Percentiles rank a stretch among this genome's conserved stretches.
Conservation (phyloP, 2,888 invertebrate genomes). For the Mayetiola destructor region DNA sequence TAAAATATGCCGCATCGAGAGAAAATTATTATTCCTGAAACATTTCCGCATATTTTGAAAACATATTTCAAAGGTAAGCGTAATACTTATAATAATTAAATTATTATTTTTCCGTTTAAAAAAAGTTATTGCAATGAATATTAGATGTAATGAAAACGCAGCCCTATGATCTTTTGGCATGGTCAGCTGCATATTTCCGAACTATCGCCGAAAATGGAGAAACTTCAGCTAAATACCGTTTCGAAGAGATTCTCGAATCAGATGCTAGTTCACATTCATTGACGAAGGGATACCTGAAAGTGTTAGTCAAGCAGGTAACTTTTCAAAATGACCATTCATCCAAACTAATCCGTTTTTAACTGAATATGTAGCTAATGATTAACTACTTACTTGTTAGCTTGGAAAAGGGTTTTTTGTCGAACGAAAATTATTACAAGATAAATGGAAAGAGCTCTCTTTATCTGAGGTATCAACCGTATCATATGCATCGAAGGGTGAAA, state of each 20-base stretch:
- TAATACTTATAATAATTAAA: not conserved
- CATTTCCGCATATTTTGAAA: slow-evolving; percentile 67
- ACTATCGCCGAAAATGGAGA: slow-evolving; percentile 60
- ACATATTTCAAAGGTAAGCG: slow-evolving; percentile 62
- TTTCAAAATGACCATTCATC: not conserved
- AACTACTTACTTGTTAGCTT: slow-evolving; percentile 21
- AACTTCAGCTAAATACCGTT: slow-evolving; percentile 64
- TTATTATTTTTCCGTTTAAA: not conserved
- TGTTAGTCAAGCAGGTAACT: slow-evolving; percentile 58
- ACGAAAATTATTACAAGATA: slow-evolving; percentile 30
- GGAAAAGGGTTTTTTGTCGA: slow-evolving; percentile 26
- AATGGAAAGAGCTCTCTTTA: slow-evolving; percentile 28
- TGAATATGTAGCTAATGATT: too few species aligned
- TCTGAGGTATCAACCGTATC: slow-evolving; percentile 26
- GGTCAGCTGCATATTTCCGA: slow-evolving; percentile 72
- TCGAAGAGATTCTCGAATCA: slow-evolving; percentile 44
- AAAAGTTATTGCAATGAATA: not conserved
- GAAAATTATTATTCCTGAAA: slow-evolving; percentile 63
- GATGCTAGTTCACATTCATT: slow-evolving; percentile 49
- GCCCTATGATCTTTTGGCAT: slow-evolving; percentile 69
- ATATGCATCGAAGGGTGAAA: not conserved
- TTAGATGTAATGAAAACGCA: slow-evolving; percentile 77
- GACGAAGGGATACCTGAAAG: slow-evolving; percentile 64
- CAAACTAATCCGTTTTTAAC: not conserved
- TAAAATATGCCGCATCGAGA: too few species aligned